These are phyloP conservation scores for Vanacampus margaritifer DNA, from an alignment of 2,113 vertebrate genomes.

Conservation along the genomic window DNA sequence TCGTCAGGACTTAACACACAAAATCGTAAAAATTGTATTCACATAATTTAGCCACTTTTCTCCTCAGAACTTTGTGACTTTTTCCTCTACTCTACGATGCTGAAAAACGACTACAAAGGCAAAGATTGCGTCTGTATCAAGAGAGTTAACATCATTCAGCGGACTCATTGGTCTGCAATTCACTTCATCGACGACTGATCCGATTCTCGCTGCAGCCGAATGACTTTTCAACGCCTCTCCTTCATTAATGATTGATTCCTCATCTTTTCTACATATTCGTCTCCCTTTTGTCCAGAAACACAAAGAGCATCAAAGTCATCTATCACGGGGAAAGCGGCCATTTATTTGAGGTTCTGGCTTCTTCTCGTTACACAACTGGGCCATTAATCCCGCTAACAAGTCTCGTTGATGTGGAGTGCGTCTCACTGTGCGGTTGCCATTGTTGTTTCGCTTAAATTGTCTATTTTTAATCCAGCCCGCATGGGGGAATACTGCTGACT, in stretches of 20 bases:
- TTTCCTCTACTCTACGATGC: neutral
- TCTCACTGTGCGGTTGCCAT: neutral
- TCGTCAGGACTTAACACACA: neutral
- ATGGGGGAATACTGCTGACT: constrained; percentile 3
- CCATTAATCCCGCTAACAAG: constrained; percentile 8
- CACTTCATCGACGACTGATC: neutral
- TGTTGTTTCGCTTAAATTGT: constrained; percentile 1
- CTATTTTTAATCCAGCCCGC: neutral
- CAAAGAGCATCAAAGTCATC: neutral
- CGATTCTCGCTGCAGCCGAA: neutral
- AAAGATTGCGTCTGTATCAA: neutral
- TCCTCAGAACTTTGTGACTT: no score
- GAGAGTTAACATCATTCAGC: neutral
- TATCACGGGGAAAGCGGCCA: neutral
- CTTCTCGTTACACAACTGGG: neutral
- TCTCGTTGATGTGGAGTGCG: neutral
- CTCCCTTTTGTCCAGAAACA: neutral
- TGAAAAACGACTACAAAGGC: neutral
- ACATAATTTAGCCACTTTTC: neutral
- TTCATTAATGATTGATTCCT: neutral
- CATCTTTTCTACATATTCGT: neutral
- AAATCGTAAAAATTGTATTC: neutral
- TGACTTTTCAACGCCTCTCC: neutral
- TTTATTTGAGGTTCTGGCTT: neutral
- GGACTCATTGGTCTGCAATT: neutral